phyloP scores from a whole-genome alignment of 2,888 invertebrate genomes.

The Digitonthophagus gazella region DNA sequence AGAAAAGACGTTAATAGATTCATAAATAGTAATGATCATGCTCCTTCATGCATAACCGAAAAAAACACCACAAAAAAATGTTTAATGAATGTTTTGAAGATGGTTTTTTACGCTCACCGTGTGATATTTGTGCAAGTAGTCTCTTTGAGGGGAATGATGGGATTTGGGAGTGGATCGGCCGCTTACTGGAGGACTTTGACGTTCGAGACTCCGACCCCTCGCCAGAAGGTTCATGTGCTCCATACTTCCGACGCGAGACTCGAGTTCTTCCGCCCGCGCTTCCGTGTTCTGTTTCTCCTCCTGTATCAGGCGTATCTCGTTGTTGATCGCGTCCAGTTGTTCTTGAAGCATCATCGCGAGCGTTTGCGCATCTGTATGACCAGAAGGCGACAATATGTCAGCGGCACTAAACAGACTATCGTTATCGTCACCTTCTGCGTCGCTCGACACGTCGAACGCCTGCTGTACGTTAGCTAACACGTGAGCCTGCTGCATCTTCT shows the following conservation, averaged over 20 bases:
- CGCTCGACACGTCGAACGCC: conserved; percentile 85
- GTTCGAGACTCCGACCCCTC: conserved; percentile 67
- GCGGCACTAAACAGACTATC: conserved; percentile 74
- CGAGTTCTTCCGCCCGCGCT: conserved; percentile 94
- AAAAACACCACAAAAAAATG: conserved; percentile 12
- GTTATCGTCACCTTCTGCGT: conserved; percentile 73
- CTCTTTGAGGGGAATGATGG: conserved; percentile 76
- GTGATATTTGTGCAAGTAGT: conserved; percentile 91
- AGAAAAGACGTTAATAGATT: neutral
- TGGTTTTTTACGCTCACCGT: no score
- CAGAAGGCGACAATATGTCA: conserved; percentile 68
- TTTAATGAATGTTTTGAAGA: no score
- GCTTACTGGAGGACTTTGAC: conserved; percentile 81
- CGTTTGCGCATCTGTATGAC: conserved; percentile 88
- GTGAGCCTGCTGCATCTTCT: conserved; percentile 89
- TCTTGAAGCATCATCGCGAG: conserved; percentile 98
- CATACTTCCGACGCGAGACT: conserved; percentile 92
- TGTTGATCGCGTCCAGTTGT: conserved; percentile 99
- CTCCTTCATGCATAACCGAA: neutral
- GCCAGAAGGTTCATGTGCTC: conserved; percentile 88
- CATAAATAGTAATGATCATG: neutral
- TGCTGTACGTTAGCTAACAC: conserved; percentile 90
- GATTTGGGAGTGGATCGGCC: conserved; percentile 85
- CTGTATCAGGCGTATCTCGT: conserved; percentile 81
- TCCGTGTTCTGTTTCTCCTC: conserved; percentile 81